Percentiles rank a stretch among this genome's conserved stretches.
phyloP scores from a whole-genome alignment of 2,888 invertebrate species.

The Pyrrhia umbra region DNA sequence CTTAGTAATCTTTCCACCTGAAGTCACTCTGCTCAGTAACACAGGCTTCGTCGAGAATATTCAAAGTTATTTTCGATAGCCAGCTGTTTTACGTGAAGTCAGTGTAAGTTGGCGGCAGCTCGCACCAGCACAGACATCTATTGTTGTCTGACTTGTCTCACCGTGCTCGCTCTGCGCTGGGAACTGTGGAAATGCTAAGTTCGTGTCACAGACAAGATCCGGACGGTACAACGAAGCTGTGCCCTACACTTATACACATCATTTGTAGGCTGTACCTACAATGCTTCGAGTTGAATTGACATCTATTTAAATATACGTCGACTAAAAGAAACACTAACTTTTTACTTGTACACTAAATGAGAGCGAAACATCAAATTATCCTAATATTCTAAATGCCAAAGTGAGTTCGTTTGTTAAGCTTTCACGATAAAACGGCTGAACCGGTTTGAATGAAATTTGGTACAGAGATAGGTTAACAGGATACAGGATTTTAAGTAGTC shows the following conservation, averaged over 20 bases:
- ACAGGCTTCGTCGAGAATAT: neutral
- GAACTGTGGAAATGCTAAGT: constrained; percentile 43
- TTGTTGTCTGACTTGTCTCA: constrained; percentile 46
- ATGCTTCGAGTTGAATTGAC: neutral
- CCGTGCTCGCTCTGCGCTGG: constrained; percentile 6
- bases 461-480: too few species aligned
- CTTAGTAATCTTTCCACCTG: neutral
- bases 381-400: too few species aligned
- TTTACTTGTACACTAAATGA: too few species aligned
- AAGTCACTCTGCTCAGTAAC: neutral
- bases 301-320: neutral
- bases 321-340: too few species aligned
- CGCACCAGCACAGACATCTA: constrained; percentile 6
- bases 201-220: constrained; percentile 18
- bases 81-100: constrained; percentile 11
- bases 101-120: constrained; percentile 18
- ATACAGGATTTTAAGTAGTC: too few species aligned
- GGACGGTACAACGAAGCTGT: neutral
- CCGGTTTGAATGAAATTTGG: too few species aligned
- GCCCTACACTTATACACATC: neutral
- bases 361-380: too few species aligned
- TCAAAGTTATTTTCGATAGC: constrained; percentile 16
- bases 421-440: too few species aligned
- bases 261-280: neutral
- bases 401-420: too few species aligned